Conservation (phyloP, 2,113 vertebrate genomes). For the Bubo bubo region DNA sequence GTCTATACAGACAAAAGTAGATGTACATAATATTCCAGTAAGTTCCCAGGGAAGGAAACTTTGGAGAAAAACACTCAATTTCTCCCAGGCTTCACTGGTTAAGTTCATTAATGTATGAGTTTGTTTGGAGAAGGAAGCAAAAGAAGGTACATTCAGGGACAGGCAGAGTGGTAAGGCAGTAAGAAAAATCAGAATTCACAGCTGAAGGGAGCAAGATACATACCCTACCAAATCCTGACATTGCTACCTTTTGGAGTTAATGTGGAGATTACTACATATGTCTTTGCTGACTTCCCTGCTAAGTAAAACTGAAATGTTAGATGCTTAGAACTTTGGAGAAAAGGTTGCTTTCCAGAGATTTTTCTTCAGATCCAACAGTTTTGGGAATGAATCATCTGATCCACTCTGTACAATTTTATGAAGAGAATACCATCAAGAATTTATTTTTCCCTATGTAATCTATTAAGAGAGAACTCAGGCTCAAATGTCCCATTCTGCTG, state of each 20-base stretch:
- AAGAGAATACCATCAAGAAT: neutral
- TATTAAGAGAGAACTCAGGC: neutral
- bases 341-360: neutral
- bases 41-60: neutral
- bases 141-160: neutral
- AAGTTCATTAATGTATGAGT: neutral
- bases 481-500: neutral
- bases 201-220: neutral
- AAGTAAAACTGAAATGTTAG: neutral
- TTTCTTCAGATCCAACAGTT: neutral
- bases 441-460: neutral
- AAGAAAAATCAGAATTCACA: neutral
- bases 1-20: neutral
- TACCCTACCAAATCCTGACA: neutral
- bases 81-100: neutral
- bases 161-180: neutral
- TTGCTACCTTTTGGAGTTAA: neutral
- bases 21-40: neutral
- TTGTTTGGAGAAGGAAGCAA: neutral
- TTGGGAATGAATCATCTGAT: neutral
- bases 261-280: fast-evolving
- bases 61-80: neutral
- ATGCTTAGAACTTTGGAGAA: neutral
- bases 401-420: neutral
- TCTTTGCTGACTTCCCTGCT: neutral